Percentiles rank a stretch among this genome's conserved stretches.
Evolutionary conservation across 2,797 vertebrate species (phyloP).

Genomic region (Poecilia wingei): DNA sequence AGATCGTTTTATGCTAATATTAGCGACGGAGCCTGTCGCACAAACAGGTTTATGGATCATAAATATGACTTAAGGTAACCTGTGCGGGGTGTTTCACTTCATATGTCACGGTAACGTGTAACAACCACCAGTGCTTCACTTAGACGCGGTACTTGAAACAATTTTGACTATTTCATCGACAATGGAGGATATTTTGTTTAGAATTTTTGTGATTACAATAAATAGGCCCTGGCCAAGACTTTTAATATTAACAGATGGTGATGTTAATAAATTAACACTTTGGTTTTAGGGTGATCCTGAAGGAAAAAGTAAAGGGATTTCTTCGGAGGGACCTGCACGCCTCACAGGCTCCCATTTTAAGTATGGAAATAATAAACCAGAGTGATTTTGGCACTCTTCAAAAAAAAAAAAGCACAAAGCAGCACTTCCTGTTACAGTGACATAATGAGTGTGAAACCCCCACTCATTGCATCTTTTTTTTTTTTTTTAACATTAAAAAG

Average conservation of each 20-base stretch:
- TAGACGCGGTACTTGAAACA: neutral
- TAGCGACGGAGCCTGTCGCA: constrained; percentile 84
- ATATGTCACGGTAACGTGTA: constrained; percentile 41
- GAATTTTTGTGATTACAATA: neutral
- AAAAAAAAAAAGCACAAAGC: neutral
- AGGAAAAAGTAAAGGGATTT: neutral
- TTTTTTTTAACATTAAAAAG: constrained; percentile 90
- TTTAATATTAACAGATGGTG: neutral
- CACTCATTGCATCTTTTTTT: constrained; percentile 49
- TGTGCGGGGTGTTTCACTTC: constrained; percentile 55
- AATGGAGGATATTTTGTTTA: neutral
- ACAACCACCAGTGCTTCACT: constrained; percentile 2
- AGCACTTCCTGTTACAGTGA: constrained; percentile 37
- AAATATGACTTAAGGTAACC: constrained; percentile 89
- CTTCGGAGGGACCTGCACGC: neutral
- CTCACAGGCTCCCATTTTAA: neutral
- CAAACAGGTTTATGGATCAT: constrained; percentile 89
- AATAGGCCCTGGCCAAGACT: neutral
- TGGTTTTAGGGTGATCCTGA: neutral
- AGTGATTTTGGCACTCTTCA: constrained; percentile 20
- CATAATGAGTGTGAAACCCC: constrained; percentile 55
- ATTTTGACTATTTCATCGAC: neutral
- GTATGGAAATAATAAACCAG: neutral
- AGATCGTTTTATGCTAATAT: constrained; percentile 73
- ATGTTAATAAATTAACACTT: neutral